A percentile compares a stretch with the other conserved stretches of the same genome.
phyloP scores from a whole-genome alignment of 2,888 invertebrate genomes.

The Mythimna pallens region DNA sequence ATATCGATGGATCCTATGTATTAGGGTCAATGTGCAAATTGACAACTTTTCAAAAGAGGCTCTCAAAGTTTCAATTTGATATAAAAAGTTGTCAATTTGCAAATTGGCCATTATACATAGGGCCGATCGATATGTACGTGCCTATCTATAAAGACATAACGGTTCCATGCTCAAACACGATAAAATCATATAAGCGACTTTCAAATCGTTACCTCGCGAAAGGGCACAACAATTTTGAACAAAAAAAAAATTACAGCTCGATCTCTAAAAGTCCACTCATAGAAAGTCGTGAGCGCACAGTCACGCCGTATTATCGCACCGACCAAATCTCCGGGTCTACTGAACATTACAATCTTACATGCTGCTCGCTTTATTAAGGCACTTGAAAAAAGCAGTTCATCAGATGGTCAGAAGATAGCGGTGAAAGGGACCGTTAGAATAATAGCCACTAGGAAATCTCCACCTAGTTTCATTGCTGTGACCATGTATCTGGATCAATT shows the following conservation, averaged over 20 bases:
- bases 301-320: conserved; percentile 88
- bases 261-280: conserved; percentile 78
- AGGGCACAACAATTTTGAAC: conserved; percentile 75
- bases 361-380: conserved; percentile 88
- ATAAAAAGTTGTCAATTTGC: too few species aligned
- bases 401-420: conserved; percentile 89
- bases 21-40: too few species aligned
- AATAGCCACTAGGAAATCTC: conserved; percentile 85
- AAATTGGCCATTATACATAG: too few species aligned
- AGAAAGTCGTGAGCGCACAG: conserved; percentile 87
- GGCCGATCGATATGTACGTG: too few species aligned
- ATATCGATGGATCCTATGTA: too few species aligned
- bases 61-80: too few species aligned
- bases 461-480: conserved; percentile 74
- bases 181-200: conserved; percentile 48
- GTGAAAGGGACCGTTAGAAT: conserved; percentile 90
- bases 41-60: too few species aligned
- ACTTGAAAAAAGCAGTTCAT: conserved; percentile 87
- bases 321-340: conserved; percentile 85
- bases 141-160: not conserved
- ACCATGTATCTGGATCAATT: conserved; percentile 77
- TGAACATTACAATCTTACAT: conserved; percentile 89
- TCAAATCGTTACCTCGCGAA: conserved; percentile 57
- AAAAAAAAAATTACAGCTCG: conserved; percentile 68
- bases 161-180: conserved; percentile 17